phyloP scores from a whole-genome alignment of 2,113 vertebrate species.

The Candoia aspera region DNA sequence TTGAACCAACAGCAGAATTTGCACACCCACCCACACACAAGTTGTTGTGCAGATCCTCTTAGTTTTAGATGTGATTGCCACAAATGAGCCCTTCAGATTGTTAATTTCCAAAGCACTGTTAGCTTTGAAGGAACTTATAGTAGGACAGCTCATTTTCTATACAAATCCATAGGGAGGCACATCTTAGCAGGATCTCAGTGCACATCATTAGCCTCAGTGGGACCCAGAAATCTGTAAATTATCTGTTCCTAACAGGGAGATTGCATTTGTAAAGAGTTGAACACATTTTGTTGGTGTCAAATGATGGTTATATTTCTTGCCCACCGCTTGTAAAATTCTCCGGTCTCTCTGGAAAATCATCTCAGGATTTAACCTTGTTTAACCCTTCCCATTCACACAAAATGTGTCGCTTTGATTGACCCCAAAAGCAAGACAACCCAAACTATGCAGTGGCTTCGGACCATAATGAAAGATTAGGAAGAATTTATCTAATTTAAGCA shows the following conservation, averaged over 20 bases:
- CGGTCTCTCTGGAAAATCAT: neutral
- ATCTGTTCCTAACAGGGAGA: slow-evolving; percentile 34
- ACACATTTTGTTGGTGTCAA: neutral
- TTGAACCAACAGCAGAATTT: neutral
- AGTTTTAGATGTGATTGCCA: neutral
- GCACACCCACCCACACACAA: no score
- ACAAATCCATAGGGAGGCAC: slow-evolving; percentile 32
- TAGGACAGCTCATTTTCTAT: slow-evolving; percentile 60
- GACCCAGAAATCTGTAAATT: slow-evolving; percentile 64
- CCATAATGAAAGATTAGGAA: neutral
- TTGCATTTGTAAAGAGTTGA: neutral
- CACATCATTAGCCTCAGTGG: slow-evolving; percentile 37
- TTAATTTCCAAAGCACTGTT: slow-evolving; percentile 45
- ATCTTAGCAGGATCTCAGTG: slow-evolving; percentile 49
- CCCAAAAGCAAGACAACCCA: neutral
- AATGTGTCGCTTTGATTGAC: neutral
- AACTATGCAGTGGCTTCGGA: neutral
- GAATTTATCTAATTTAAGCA: neutral
- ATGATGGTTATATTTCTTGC: neutral
- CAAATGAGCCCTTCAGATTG: slow-evolving; percentile 45
- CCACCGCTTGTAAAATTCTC: neutral
- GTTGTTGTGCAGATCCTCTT: neutral
- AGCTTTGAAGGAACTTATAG: slow-evolving; percentile 29
- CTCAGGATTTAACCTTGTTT: neutral
- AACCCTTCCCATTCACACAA: neutral